Evolutionary conservation across 2,888 invertebrate species (phyloP).

Genomic region (Trilocha varians): DNA sequence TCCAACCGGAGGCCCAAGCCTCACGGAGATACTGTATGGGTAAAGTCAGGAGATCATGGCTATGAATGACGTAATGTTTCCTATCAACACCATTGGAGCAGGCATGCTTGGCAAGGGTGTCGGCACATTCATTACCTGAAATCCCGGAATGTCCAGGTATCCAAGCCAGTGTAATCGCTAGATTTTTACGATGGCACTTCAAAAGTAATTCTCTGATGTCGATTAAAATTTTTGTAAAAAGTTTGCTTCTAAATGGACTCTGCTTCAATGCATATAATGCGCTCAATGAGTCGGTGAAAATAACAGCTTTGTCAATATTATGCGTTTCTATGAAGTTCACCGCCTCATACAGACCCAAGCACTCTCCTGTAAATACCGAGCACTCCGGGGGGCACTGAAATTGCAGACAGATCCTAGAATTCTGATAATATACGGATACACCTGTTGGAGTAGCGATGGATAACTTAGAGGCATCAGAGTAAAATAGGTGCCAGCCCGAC

Average conservation of each 20-base stretch:
- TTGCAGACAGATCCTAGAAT: background rate
- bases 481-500: too few relatives aligned
- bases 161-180: conserved; percentile 3
- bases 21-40: too few relatives aligned
- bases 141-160: conserved; percentile 5
- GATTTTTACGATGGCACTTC: background rate
- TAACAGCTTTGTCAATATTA: background rate
- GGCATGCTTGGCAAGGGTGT: background rate
- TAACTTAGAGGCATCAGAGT: background rate
- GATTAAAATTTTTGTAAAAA: background rate
- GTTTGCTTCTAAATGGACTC: background rate
- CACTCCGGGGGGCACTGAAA: background rate
- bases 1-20: too few relatives aligned
- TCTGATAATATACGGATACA: background rate
- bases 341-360: background rate
- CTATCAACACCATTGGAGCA: too few relatives aligned
- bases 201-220: conserved; percentile 1
- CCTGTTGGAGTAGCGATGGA: background rate
- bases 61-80: too few relatives aligned
- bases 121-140: conserved; percentile 2
- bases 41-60: too few relatives aligned
- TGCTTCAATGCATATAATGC: background rate
- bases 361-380: conserved; percentile 2
- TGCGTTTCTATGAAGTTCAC: background rate
- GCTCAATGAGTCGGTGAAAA: conserved; percentile 1